Evolutionary conservation across 2,113 vertebrate genomes (phyloP).

Genomic region (Poeciliopsis turrubarensis): DNA sequence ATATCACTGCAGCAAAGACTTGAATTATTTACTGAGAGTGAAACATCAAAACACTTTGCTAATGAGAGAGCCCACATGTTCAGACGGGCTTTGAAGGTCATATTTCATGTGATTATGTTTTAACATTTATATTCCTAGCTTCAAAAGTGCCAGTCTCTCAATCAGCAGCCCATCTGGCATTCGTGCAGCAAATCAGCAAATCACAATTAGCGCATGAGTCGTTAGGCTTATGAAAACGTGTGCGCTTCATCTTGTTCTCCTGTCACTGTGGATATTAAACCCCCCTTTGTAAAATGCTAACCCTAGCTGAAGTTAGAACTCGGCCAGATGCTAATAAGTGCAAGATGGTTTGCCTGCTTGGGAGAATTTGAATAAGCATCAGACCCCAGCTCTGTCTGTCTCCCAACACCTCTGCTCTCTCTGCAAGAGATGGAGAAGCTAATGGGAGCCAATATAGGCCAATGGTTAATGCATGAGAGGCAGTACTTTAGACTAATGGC

Average conservation of each 20-base stretch:
- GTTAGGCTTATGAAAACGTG: conserved; percentile 29
- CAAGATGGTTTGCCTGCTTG: conserved; percentile 24
- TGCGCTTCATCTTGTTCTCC: conserved; percentile 44
- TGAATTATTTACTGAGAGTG: conserved; percentile 47
- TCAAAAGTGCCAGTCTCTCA: conserved; percentile 40
- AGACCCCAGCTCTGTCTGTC: conserved; percentile 5
- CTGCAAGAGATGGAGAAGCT: conserved; percentile 36
- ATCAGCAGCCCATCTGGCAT: conserved; percentile 47
- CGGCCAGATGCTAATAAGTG: conserved; percentile 21
- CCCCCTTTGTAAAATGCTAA: conserved; percentile 6
- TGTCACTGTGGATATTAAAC: conserved; percentile 30
- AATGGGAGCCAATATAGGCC: conserved; percentile 60
- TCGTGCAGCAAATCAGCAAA: conserved; percentile 51
- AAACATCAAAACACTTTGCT: conserved; percentile 51
- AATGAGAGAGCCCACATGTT: conserved; percentile 47
- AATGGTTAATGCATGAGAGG: conserved; percentile 70
- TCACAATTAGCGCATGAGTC: conserved; percentile 42
- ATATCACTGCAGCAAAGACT: conserved; percentile 22
- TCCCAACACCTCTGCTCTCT: conserved; percentile 43
- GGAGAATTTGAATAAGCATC: conserved; percentile 26
- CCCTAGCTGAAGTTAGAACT: conserved; percentile 16
- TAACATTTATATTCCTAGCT: conserved; percentile 40
- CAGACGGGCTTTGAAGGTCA: conserved; percentile 46
- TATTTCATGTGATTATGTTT: conserved; percentile 42
- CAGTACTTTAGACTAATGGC: conserved; percentile 62